A percentile compares a stretch with the other conserved stretches of the same genome.
Evolutionary conservation across 2,888 invertebrate genomes (phyloP).

Genomic region (Andrena dorsata): DNA sequence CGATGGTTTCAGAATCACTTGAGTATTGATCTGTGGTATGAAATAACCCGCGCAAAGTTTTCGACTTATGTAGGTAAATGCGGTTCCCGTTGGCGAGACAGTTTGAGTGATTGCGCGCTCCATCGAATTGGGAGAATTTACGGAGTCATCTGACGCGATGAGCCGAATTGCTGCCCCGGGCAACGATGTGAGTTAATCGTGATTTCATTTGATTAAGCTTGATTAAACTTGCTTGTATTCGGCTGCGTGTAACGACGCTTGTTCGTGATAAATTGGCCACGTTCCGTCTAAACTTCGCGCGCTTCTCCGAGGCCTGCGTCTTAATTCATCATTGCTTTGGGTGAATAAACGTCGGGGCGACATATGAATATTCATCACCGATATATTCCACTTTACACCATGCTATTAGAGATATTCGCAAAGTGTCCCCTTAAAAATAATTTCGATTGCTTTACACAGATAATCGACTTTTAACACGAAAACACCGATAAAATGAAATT

Average conservation of each 20-base stretch:
- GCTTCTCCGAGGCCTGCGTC: background rate
- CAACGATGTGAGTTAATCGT: slow-evolving; percentile 47
- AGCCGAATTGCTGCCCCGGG: slow-evolving; percentile 38
- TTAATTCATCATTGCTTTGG: slow-evolving; percentile 24
- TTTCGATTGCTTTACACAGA: no score
- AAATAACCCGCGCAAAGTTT: background rate
- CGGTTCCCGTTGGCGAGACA: slow-evolving; percentile 10
- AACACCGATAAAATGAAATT: no score
- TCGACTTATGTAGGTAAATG: background rate
- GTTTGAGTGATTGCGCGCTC: slow-evolving; percentile 46
- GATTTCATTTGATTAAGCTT: slow-evolving; percentile 54
- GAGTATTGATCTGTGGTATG: background rate
- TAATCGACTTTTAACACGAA: no score
- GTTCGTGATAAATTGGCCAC: slow-evolving; percentile 49
- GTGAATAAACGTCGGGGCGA: no score
- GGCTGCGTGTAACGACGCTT: slow-evolving; percentile 32
- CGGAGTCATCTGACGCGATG: slow-evolving; percentile 52
- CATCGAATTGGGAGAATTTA: slow-evolving; percentile 67
- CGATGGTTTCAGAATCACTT: background rate
- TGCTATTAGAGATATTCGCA: no score
- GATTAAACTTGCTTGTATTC: slow-evolving; percentile 52
- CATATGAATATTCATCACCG: no score
- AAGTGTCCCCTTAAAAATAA: no score
- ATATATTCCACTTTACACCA: no score
- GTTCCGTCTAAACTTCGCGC: slow-evolving; percentile 25